Base-by-base conservation (phyloP, 92 coral and sea anemone genomes). In the Paramuricea clavata region DNA sequence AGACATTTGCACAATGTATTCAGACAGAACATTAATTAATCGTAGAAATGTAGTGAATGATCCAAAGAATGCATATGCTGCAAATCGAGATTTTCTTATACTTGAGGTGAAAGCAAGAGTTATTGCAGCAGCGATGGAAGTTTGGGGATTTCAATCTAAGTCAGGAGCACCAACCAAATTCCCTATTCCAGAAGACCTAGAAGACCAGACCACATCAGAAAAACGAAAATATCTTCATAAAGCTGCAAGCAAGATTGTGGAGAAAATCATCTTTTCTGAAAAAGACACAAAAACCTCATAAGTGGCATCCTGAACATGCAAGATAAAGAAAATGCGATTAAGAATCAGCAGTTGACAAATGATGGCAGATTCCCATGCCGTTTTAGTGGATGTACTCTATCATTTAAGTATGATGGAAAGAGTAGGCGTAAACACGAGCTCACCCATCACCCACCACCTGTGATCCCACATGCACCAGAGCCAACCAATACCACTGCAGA, bases 1-100 rank as follows among this genome's bases (percentile, higher is more conserved):
- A 69, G 94, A 93, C 74, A 86, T 85, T 54, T 93, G 94, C 74
- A 93, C 93, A 36, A 82, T 91, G 43, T 91, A 69, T 87, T 88
- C 89, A 49, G 97, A 93, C 69, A 88, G 95, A 75, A 91, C 92
- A 56, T 68, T 91, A 57, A 91, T 93, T 5, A 93, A 93, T 92
- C 89, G 96, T 60, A 47, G 92, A 50, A 91, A 93, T 91, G 96
- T 93, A 35, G 87, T 43, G 44, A 83, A 50, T 16, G 92, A 93
- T 78, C 94, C 89, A 44, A 83, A 88, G 56, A 77, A 89, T 25
- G 96, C 96, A 13, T 92, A 85, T 36, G 87, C 78, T 78, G 92
- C 94, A 39, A 81, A 92, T 49, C 83, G 94, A 77, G 83, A 93
- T 72, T 88, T 91, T 76, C 86, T 91, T 50, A 83, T 79, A 22